Percentiles rank a stretch among this genome's conserved stretches.
Conservation (phyloP, 2,797 vertebrate genomes). For the Poecilia picta region DNA sequence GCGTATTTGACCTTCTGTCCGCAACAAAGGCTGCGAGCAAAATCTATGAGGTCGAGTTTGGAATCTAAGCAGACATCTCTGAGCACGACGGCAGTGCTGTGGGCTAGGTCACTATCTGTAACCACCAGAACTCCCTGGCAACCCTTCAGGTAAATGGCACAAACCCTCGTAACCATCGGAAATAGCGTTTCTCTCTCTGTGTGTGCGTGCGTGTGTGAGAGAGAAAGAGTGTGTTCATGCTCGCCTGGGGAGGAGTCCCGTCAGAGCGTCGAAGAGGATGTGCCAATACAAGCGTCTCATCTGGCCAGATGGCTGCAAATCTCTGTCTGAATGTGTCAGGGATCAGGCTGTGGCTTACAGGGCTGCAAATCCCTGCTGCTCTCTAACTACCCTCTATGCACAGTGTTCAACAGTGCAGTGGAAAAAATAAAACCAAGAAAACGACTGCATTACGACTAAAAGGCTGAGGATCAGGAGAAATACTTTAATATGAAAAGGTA, state of each 20-base stretch:
- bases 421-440: too few relatives aligned
- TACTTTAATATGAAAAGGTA: slow-evolving; percentile 17
- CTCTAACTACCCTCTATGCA: slow-evolving; percentile 30
- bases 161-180: slow-evolving; percentile 43
- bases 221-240: background rate
- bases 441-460: background rate
- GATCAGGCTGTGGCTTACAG: slow-evolving; percentile 59
- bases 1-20: slow-evolving; percentile 33
- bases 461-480: background rate
- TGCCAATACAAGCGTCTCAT: slow-evolving; percentile 54
- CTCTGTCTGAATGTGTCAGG: slow-evolving; percentile 57
- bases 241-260: slow-evolving; percentile 30
- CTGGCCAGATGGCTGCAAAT: slow-evolving; percentile 65
- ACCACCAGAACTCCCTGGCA: slow-evolving; percentile 60
- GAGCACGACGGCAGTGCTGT: slow-evolving; percentile 34
- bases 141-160: slow-evolving; percentile 48
- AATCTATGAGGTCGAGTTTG: slow-evolving; percentile 29
- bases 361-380: slow-evolving; percentile 47
- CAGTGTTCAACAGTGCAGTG: slow-evolving; percentile 23
- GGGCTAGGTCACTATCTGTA: slow-evolving; percentile 67
- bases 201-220: slow-evolving; percentile 7
- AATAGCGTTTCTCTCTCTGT: slow-evolving; percentile 17
- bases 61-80: slow-evolving; percentile 40
- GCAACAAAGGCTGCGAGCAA: slow-evolving; percentile 31
- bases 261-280: slow-evolving; percentile 31